Base-by-base conservation (phyloP, 2,888 invertebrate genomes). In the Brachyptera risi region DNA sequence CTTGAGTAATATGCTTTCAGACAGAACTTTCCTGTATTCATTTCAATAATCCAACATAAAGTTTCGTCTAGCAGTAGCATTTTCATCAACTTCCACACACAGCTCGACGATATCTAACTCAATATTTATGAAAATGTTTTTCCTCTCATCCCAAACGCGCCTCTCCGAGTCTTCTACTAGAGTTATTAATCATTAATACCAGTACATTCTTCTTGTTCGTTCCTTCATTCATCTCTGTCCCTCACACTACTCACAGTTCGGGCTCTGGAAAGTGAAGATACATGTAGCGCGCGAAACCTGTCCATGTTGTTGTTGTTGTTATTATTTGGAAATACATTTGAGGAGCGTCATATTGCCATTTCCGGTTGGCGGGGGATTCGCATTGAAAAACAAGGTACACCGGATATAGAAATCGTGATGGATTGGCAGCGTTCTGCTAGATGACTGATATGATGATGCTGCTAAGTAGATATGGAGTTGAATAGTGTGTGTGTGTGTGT, bases 151-250 rank as follows among this genome's bases (percentile, higher is more conserved):
- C n/a, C 47, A 23, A 31, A 7, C 31, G 31, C 47, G 24, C 21
- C 47, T n/a, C 31, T 5, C 31, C 31, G 11, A 11, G 11, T 31
- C 31, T 5, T 31, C 47, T 47, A 23, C 47, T 17, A 21, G 19
- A 17, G 47, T 24, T 47, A 47, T 47, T 47, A 47, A 47, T 47
- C 47, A 47, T 47, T 21, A 47, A 47, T 47, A 47, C 47, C 7
- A 21, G 47, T 47, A n/a, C 47, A 47, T 47, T 47, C 47, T 47
- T 47, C 47, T 21, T 21, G 24, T 47, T 47, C 47, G 24, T 47
- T 47, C n/a, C 47, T 47, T 47, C 47, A 47, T 47, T 47, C 23
- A 47, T 47, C 47, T 47, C 47, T 23, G 47, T 47, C 47, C n/a
- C 47, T 23, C 23, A n/a, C 21, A 21, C 24, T 24, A 24, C 47